Evolutionary conservation across 2,888 invertebrate species (phyloP).

Genomic region (Mongoloraphidia duomilia): DNA sequence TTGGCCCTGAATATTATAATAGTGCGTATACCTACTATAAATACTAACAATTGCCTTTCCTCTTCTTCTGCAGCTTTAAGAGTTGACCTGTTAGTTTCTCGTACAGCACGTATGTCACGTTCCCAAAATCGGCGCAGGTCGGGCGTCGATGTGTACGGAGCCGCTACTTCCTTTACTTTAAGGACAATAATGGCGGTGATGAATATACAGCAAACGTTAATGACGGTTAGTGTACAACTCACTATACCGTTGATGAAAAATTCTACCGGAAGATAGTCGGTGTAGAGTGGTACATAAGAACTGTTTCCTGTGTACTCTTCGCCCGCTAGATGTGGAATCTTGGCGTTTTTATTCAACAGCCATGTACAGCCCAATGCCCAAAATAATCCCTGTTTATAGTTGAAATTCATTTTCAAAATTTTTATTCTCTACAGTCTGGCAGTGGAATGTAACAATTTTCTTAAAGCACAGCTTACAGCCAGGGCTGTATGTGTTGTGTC

Average conservation of each 20-base stretch:
- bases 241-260: slow-evolving; percentile 65
- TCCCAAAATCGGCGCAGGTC: slow-evolving; percentile 61
- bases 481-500: too few relatives aligned
- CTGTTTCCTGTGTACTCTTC: slow-evolving; percentile 47
- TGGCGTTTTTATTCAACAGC: slow-evolving; percentile 49
- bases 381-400: slow-evolving; percentile 42
- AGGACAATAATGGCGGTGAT: slow-evolving; percentile 64
- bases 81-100: slow-evolving; percentile 47
- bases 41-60: slow-evolving; percentile 4
- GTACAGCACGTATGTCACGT: slow-evolving; percentile 59
- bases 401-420: too few relatives aligned
- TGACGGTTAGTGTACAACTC: slow-evolving; percentile 61
- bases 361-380: slow-evolving; percentile 62
- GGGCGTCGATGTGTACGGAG: slow-evolving; percentile 62
- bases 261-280: slow-evolving; percentile 60
- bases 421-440: too few relatives aligned
- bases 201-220: slow-evolving; percentile 74
- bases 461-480: too few relatives aligned
- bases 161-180: slow-evolving; percentile 74
- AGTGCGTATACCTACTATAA: neutral
- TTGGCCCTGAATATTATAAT: too few relatives aligned
- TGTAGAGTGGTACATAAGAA: slow-evolving; percentile 52
- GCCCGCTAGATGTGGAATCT: slow-evolving; percentile 55
- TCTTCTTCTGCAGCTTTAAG: slow-evolving; percentile 3
- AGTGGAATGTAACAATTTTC: too few relatives aligned